These are phyloP conservation scores for Cactoblastis cactorum DNA, from an alignment of 2,888 invertebrate genomes.

Conservation along the genomic window DNA sequence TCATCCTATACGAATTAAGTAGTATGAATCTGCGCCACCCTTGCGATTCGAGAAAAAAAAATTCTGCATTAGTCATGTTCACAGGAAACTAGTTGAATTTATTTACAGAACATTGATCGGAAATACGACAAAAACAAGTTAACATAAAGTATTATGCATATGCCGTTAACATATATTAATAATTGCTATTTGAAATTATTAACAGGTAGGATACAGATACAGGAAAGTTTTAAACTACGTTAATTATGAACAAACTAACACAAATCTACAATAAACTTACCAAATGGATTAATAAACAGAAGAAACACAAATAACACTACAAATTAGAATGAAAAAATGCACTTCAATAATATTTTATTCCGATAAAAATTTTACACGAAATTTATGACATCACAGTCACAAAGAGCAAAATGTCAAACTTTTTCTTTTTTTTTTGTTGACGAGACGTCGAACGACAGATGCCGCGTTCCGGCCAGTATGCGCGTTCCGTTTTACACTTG, in stretches of 20 bases:
- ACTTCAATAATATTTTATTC: conserved; percentile 30
- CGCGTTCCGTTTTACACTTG: conserved; percentile 68
- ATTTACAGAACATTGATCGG: not conserved
- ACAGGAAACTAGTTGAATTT: not conserved
- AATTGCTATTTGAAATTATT: conserved; percentile 6
- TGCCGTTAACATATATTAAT: not conserved
- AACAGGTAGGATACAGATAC: conserved; percentile 8
- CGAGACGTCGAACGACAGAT: conserved; percentile 35
- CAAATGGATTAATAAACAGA: not conserved
- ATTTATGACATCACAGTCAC: conserved; percentile 52
- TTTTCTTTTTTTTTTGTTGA: conserved; percentile 52
- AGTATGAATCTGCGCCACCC: not conserved
- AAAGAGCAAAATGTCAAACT: conserved; percentile 61
- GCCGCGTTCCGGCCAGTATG: conserved; percentile 47
- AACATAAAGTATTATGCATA: not conserved
- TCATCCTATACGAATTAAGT: not conserved
- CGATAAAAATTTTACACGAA: conserved; percentile 36
- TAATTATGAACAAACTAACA: not conserved
- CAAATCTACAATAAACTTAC: not conserved
- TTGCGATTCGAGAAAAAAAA: not conserved
- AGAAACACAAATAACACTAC: conserved; percentile 18
- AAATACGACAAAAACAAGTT: conserved; percentile 3
- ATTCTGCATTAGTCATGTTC: conserved; percentile 14
- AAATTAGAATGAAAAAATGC: conserved; percentile 16
- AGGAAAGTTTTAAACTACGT: conserved; percentile 7